Evolutionary conservation across 1,140 invertebrate genomes (phyloP), one percentile per base, ranked within the genome.

Genomic region (Lutraria rhynchaena): DNA sequence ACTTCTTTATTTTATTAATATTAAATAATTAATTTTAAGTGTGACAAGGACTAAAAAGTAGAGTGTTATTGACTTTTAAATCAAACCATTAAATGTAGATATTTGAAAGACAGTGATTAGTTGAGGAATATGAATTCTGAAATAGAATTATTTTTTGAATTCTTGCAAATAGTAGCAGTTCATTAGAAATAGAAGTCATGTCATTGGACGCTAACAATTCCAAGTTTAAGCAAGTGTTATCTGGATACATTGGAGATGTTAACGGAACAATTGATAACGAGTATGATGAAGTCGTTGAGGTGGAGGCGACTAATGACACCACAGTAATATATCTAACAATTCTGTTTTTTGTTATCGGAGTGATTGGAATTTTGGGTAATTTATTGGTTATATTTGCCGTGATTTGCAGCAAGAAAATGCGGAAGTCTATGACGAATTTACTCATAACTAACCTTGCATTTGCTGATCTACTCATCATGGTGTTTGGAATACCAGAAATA

Each of bases 391-490:
- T 92, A 9, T 90, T 87, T 77, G 90, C 91, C 0, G 88, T 93
- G 19, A 78, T 93, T 3, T 84, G 67, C 11, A 90, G 93, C 83
- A 82, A 71, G 13, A 87, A 89, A 29, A 93, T 93, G 92, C 55
- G 92, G 46, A 81, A 71, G 4, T 90, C 89, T 0, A 86, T 90
- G 51, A 93, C 91, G 9, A 93, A 93, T 81, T 63, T 93, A 44
- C 85, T 92, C 11, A 92, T 93, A 31, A 86, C 90, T 69, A 93
- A 93, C 69, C 81, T 93, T 57, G 92, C 92, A 5, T 57, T 91
- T 11, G 91, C 91, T 31, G 92, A 93, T 69, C 83, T 92, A 0
- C 77, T 92, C 27, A 91, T 92, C 29, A 89, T 92, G 90, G 58
- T 90, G 3, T 87, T 91, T 31, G 92, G 91, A 4, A 86, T 93